Conservation (phyloP, 2,797 vertebrate genomes). For the Trematomus bernacchii region DNA sequence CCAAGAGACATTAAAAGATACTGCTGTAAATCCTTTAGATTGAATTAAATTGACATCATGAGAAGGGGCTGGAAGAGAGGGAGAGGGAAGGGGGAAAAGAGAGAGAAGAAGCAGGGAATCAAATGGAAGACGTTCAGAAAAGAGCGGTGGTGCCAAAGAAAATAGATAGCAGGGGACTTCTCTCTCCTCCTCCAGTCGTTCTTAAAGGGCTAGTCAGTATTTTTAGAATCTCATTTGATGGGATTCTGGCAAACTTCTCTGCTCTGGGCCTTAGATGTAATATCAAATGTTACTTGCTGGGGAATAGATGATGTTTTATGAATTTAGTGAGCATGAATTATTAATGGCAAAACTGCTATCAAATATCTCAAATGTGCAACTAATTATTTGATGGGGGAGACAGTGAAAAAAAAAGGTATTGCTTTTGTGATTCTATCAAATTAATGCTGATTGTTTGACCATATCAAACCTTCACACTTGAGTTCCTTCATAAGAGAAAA, state of each 20-base stretch:
- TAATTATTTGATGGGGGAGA: conserved; percentile 74
- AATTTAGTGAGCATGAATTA: conserved; percentile 85
- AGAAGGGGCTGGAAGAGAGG: conserved; percentile 80
- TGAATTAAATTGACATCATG: conserved; percentile 86
- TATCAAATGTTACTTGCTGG: conserved; percentile 87
- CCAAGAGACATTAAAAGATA: conserved; percentile 82
- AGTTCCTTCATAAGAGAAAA: conserved; percentile 62
- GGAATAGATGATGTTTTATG: conserved; percentile 85
- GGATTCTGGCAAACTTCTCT: conserved; percentile 84
- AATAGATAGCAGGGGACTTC: conserved; percentile 88
- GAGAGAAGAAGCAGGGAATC: conserved; percentile 85
- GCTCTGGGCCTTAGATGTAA: conserved; percentile 87
- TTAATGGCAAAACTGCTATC: conserved; percentile 80
- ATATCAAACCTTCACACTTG: conserved; percentile 77
- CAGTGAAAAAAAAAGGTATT: conserved; percentile 49
- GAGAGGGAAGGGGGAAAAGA: conserved; percentile 71
- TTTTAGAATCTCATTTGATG: conserved; percentile 87
- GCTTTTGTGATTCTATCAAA: conserved; percentile 72
- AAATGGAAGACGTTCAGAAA: conserved; percentile 93
- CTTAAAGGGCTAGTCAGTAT: conserved; percentile 82
- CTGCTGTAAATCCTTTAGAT: conserved; percentile 81
- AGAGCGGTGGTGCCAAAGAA: conserved; percentile 91
- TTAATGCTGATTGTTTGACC: conserved; percentile 76
- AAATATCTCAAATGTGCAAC: conserved; percentile 79
- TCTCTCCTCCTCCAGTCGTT: conserved; percentile 76